Conservation (phyloP, 1,140 invertebrate species). For the Bicyclus anynana region DNA sequence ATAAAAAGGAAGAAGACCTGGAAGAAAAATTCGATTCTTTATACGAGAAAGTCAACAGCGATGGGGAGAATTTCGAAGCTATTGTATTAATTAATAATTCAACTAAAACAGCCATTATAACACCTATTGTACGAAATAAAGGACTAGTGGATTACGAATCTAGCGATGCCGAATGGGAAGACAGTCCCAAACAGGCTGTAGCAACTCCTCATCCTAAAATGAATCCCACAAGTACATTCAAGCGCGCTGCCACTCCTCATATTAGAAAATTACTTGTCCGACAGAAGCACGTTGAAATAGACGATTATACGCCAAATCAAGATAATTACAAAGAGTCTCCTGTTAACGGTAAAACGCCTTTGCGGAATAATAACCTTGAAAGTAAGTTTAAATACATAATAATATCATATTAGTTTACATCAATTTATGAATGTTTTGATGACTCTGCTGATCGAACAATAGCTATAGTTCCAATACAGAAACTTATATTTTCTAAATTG, state of each 20-base stretch:
- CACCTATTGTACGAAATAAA: conserved; percentile 53
- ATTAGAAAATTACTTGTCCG: conserved; percentile 44
- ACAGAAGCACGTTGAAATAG: conserved; percentile 48
- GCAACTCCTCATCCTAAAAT: conserved; percentile 44
- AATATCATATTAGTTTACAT: too few species aligned
- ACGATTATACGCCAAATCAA: conserved; percentile 40
- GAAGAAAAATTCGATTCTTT: conserved; percentile 61
- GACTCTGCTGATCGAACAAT: too few species aligned
- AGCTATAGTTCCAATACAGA: too few species aligned
- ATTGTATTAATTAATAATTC: conserved; percentile 51
- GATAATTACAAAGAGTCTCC: conserved; percentile 29
- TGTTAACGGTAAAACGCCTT: conserved; percentile 35
- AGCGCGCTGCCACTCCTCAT: conserved; percentile 52
- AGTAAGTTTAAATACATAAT: conserved; percentile 27
- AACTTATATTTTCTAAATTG: too few species aligned
- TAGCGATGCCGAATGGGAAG: conserved; percentile 50
- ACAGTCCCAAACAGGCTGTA: conserved; percentile 24
- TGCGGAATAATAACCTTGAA: conserved; percentile 33
- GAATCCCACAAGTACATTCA: conserved; percentile 41
- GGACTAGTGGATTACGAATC: conserved; percentile 63
- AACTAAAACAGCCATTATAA: conserved; percentile 62
- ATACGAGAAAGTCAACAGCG: conserved; percentile 48
- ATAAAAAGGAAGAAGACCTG: conserved; percentile 31
- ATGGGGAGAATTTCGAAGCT: conserved; percentile 50
- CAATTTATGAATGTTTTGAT: too few species aligned